These are phyloP conservation scores for Nephrotoma guestfalica DNA, from an alignment of 2,888 invertebrate genomes.

Conservation along the genomic window DNA sequence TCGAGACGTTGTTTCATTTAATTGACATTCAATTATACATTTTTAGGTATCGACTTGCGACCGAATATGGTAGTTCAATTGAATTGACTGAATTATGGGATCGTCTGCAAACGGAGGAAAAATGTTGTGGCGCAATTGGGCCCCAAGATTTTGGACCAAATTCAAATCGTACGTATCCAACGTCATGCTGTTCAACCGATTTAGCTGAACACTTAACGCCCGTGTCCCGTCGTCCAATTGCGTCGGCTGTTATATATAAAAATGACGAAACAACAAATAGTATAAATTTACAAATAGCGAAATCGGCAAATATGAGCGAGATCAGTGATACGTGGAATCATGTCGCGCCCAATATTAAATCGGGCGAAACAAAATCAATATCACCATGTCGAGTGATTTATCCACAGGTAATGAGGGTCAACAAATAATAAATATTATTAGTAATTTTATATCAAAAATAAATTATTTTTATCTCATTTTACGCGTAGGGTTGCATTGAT, in stretches of 20 bases:
- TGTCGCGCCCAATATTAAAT: slow-evolving; percentile 13
- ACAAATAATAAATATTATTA: neutral
- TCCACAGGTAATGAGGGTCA: slow-evolving; percentile 13
- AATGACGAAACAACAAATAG: slow-evolving; percentile 13
- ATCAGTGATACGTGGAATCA: slow-evolving; percentile 16
- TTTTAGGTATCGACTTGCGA: slow-evolving; percentile 33
- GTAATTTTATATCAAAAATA: neutral
- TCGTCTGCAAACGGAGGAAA: slow-evolving; percentile 54
- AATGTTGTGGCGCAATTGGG: slow-evolving; percentile 66
- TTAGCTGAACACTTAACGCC: slow-evolving; percentile 15
- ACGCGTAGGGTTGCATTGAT: slow-evolving; percentile 51
- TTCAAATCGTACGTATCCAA: slow-evolving; percentile 16
- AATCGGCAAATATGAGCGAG: slow-evolving; percentile 15
- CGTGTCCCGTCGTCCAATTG: slow-evolving; percentile 15
- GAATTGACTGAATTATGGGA: slow-evolving; percentile 68
- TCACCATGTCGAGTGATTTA: slow-evolving; percentile 16
- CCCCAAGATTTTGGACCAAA: slow-evolving; percentile 20
- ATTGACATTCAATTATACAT: neutral
- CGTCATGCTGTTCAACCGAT: slow-evolving; percentile 16
- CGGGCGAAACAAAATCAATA: slow-evolving; percentile 14
- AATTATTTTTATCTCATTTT: slow-evolving; percentile 5
- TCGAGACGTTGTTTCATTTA: too few relatives aligned
- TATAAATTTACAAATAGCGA: slow-evolving; percentile 10
- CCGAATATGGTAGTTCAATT: slow-evolving; percentile 56
- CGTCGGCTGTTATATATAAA: slow-evolving; percentile 16